Evolutionary conservation across 1,140 invertebrate species (phyloP).

Genomic region (Galleria mellonella): DNA sequence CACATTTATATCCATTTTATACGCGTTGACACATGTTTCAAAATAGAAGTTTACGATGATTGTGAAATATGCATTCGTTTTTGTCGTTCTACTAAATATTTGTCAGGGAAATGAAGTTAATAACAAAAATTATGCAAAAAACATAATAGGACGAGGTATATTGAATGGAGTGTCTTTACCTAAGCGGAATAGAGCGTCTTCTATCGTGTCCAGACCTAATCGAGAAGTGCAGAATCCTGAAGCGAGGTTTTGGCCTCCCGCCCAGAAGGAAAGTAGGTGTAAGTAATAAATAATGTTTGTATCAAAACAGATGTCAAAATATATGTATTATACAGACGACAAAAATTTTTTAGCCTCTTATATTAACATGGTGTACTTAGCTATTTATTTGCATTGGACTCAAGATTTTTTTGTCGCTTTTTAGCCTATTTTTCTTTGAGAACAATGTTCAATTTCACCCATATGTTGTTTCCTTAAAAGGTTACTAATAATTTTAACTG

Average conservation of each 20-base stretch:
- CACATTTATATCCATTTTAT: constrained; percentile 19
- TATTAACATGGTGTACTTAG: too few relatives aligned
- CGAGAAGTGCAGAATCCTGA: constrained; percentile 19
- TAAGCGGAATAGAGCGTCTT: constrained; percentile 17
- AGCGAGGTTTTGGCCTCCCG: constrained; percentile 39
- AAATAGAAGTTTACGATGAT: constrained; percentile 13
- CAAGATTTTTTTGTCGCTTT: too few relatives aligned
- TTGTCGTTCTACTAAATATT: constrained; percentile 14
- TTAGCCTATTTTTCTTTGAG: too few relatives aligned
- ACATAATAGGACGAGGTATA: constrained; percentile 4
- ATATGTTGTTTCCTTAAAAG: too few relatives aligned
- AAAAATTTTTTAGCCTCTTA: too few relatives aligned
- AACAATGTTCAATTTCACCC: too few relatives aligned
- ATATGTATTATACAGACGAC: too few relatives aligned
- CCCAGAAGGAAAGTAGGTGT: constrained; percentile 54
- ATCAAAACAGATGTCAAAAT: background rate
- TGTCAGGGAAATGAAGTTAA: constrained; percentile 16
- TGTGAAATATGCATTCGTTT: constrained; percentile 13
- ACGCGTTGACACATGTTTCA: constrained; percentile 5
- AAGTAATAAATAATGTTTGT: constrained; percentile 22
- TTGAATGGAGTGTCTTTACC: constrained; percentile 7
- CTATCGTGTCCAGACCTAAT: constrained; percentile 8
- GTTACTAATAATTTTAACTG: too few relatives aligned
- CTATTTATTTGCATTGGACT: too few relatives aligned
- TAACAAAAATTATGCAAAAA: constrained; percentile 5